Evolutionary conservation across 1,140 invertebrate genomes (phyloP).

Genomic region (Solenopsis invicta): DNA sequence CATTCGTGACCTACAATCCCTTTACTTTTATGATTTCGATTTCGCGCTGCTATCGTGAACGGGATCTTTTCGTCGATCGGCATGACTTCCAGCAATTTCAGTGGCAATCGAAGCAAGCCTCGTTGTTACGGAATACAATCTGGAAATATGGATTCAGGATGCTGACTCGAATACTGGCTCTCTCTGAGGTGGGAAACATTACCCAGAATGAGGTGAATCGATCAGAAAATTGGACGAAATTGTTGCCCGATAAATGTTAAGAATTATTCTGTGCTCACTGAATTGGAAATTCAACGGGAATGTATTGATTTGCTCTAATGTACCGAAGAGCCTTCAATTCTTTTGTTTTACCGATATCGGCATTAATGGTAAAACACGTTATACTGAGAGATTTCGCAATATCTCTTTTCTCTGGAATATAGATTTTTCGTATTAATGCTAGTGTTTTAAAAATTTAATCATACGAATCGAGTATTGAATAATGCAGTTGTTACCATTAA

Average conservation of each 20-base stretch:
- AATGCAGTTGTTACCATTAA: not conserved
- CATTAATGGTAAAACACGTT: constrained; percentile 25
- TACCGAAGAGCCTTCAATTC: not conserved
- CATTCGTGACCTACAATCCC: constrained; percentile 46
- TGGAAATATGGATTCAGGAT: constrained; percentile 68
- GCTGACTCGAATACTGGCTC: constrained; percentile 42
- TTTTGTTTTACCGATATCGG: not conserved
- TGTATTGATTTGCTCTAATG: constrained; percentile 25
- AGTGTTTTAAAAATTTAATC: constrained; percentile 9
- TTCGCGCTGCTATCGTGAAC: constrained; percentile 8
- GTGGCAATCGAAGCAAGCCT: not conserved
- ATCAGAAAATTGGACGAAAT: constrained; percentile 60
- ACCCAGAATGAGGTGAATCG: constrained; percentile 34
- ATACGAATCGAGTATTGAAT: not conserved
- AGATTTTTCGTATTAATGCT: constrained; percentile 17
- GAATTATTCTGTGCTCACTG: not conserved
- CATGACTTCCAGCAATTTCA: constrained; percentile 14
- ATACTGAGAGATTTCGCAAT: constrained; percentile 17
- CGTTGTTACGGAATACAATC: constrained; percentile 51
- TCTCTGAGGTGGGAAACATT: constrained; percentile 12
- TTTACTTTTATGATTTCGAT: constrained; percentile 64
- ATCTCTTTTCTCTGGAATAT: not conserved
- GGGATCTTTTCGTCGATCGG: constrained; percentile 60
- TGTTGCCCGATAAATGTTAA: constrained; percentile 50
- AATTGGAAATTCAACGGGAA: constrained; percentile 25